phyloP scores from a whole-genome alignment of 2,888 invertebrate species.

The Drosophila cyrtoloma region DNA sequence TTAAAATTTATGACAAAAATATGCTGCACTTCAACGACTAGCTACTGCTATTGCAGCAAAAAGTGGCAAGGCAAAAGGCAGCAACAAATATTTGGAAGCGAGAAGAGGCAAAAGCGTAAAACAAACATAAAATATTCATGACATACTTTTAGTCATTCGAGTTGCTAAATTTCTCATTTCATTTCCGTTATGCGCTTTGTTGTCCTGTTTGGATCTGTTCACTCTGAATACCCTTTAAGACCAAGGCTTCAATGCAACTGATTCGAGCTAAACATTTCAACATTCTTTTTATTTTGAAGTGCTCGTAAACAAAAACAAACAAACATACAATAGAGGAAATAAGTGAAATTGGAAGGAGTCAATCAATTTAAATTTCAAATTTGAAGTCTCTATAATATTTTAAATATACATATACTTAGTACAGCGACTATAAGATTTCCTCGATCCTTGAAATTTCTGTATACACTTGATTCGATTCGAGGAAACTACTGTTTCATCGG shows the following conservation, averaged over 20 bases:
- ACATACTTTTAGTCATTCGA: conserved; percentile 67
- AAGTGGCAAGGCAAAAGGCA: conserved; percentile 48
- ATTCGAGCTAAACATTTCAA: not conserved
- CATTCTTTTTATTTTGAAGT: not conserved
- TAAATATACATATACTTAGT: not conserved
- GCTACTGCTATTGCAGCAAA: conserved; percentile 41
- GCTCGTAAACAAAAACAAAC: not conserved
- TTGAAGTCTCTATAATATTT: not conserved
- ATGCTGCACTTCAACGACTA: conserved; percentile 52
- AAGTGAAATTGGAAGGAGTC: not conserved
- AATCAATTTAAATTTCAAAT: not conserved
- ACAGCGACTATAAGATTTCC: not conserved
- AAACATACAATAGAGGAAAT: not conserved
- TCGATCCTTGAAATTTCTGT: not conserved
- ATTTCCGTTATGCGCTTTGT: conserved; percentile 11
- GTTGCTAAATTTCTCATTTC: conserved; percentile 41
- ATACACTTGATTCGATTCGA: not conserved
- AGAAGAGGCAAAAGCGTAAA: conserved; percentile 60
- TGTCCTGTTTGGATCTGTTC: conserved; percentile 6
- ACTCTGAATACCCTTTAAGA: not conserved
- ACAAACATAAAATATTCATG: conserved; percentile 72
- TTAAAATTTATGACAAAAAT: conserved; percentile 73
- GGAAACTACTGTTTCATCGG: not conserved
- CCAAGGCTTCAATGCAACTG: not conserved
- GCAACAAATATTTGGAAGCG: conserved; percentile 39